Evolutionary conservation across 2,113 vertebrate genomes (phyloP).

Genomic region (Nesogale talazaci): DNA sequence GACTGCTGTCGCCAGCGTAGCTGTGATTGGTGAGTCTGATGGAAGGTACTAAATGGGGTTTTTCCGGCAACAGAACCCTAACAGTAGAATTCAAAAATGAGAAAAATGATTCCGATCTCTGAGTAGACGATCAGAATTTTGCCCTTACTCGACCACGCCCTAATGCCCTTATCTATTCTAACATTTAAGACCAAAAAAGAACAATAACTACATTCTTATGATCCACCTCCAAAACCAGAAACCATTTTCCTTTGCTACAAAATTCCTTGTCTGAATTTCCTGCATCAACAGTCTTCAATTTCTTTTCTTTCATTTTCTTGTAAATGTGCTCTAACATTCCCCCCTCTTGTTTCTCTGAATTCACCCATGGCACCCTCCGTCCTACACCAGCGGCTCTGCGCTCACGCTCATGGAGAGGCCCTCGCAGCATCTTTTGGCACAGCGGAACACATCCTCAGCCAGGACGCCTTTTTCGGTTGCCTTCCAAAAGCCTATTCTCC

Average conservation of each 20-base stretch:
- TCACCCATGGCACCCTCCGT: not conserved
- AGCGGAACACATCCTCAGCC: not conserved
- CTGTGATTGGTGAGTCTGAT: too few species aligned
- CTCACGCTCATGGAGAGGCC: not conserved
- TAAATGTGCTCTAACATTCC: not conserved
- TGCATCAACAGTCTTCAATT: not conserved
- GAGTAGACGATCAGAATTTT: not conserved
- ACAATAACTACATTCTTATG: not conserved
- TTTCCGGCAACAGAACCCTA: not conserved
- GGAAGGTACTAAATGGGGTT: not conserved
- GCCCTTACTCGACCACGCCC: not conserved
- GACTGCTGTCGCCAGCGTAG: too few species aligned
- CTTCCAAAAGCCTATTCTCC: not conserved
- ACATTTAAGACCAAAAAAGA: slow-evolving; percentile 31
- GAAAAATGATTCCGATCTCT: not conserved
- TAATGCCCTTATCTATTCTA: not conserved
- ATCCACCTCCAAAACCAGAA: not conserved
- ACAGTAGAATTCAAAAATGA: not conserved
- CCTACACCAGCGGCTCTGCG: not conserved
- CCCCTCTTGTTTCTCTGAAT: not conserved
- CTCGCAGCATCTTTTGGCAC: not conserved
- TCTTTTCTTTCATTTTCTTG: slow-evolving; percentile 24
- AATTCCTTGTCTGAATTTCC: not conserved
- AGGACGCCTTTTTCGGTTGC: not conserved
- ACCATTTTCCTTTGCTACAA: not conserved